Evolutionary conservation across 1,140 invertebrate species (phyloP).

Genomic region (Drosophila serrata): DNA sequence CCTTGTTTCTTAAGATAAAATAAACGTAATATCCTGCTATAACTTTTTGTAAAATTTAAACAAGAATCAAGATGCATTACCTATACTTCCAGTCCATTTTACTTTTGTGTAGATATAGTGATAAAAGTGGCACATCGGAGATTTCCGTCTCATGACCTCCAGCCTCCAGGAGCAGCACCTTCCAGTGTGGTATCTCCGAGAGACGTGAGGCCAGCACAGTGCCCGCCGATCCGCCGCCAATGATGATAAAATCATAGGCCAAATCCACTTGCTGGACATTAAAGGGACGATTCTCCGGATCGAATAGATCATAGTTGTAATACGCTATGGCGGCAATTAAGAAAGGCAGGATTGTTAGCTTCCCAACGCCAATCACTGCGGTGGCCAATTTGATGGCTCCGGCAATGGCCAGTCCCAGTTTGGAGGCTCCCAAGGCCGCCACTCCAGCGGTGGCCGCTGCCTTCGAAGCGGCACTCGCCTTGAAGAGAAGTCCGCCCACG

Average conservation of each 20-base stretch:
- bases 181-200: conserved; percentile 92
- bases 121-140: conserved; percentile 93
- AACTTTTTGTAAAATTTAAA: no score
- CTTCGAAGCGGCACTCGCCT: conserved; percentile 77
- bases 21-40: background rate
- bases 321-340: conserved; percentile 92
- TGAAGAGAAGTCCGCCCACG: conserved; percentile 77
- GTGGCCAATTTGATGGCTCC: conserved; percentile 90
- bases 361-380: conserved; percentile 89
- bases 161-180: conserved; percentile 93
- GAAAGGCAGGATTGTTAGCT: conserved; percentile 91
- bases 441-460: conserved; percentile 75
- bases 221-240: conserved; percentile 95
- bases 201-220: conserved; percentile 94
- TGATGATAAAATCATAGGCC: conserved; percentile 92
- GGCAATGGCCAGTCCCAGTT: conserved; percentile 86
- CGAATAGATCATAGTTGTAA: conserved; percentile 94
- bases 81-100: conserved; percentile 97
- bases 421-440: conserved; percentile 75
- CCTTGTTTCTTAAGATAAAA: background rate
- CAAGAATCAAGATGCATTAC: conserved; percentile 73
- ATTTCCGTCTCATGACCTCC: conserved; percentile 94
- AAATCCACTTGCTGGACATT: conserved; percentile 88
- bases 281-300: conserved; percentile 93
- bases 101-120: conserved; percentile 95